Evolutionary conservation across 2,113 vertebrate genomes (phyloP), one percentile per base, ranked within the genome.

Genomic region (Glaucidium brasilianum): DNA sequence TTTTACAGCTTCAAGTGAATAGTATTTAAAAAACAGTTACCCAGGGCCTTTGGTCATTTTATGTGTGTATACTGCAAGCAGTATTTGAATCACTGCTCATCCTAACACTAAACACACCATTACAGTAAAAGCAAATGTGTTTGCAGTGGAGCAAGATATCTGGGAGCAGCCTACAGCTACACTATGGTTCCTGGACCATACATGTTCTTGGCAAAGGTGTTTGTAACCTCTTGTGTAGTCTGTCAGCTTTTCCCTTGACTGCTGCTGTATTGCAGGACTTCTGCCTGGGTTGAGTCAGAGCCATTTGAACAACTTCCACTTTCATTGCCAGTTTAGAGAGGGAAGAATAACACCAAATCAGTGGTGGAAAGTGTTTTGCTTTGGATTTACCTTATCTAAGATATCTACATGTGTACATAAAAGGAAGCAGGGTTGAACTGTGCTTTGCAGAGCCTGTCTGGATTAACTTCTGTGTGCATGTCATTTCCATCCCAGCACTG

Each of bases 241-340:
- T 81, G 93, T 75, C 94, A 92, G 89, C 47, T 91, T 82, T 91
- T 92, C 80, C 60, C 56, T 84, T 76, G 60, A 60, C 71, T 50
- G 67, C 79, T 83, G 82, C 50, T 91, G 69, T 62, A 25, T 86
- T 86, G 39, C 39, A 85, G 74, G 45, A 60, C 58, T 83, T 88
- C 25, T 94, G 85, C 78, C 62, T 76, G 49, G 18, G 52, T 74
- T 91, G 86, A 92, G 20, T 74, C 26, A 21, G 55, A 92, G 83
- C 80, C 80, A 56, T 47, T 58, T 86, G 59, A 83, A 77, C 56
- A 74, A 63, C 59, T 94, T 84, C 63, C 68, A 77, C 41, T 55
- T 83, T 26, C 88, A 39, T 29, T 86, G 80, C 76, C 60, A 23
- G 56, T 59, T 68, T 74, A 66, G 29, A 79, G 56, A n/a, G 78